Conservation (phyloP, 2,113 vertebrate species). For the Aegotheles bennettii region DNA sequence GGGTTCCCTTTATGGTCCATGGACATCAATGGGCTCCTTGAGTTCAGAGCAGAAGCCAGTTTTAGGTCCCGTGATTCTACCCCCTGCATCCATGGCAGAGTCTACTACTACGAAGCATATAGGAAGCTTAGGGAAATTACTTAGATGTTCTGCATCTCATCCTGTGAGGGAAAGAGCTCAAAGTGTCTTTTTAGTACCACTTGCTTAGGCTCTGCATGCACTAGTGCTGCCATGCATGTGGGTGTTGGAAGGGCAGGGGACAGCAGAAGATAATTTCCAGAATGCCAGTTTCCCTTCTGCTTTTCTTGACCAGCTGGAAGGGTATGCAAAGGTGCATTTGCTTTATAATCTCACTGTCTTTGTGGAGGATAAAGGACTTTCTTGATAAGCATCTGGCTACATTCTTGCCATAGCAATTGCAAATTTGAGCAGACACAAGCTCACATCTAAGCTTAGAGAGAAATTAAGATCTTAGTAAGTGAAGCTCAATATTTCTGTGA, state of each 20-base stretch:
- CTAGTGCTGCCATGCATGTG: neutral
- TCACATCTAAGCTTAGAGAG: rapidly evolving
- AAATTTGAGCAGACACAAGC: neutral
- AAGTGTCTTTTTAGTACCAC: neutral
- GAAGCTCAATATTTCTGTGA: neutral
- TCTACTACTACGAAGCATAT: neutral
- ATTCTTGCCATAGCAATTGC: neutral
- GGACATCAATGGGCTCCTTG: neutral
- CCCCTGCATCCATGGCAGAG: neutral
- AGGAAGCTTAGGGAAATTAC: neutral
- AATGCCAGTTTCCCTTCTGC: neutral
- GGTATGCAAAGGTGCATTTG: neutral
- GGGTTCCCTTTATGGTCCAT: neutral
- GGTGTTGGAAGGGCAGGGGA: neutral
- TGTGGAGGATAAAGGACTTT: neutral
- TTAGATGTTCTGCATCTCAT: neutral
- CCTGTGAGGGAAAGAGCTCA: neutral
- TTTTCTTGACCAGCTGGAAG: neutral
- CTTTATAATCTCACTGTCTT: neutral
- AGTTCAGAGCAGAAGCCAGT: neutral
- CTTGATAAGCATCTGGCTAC: neutral
- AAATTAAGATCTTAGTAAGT: neutral
- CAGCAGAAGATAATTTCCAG: neutral
- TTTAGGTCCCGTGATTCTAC: neutral
- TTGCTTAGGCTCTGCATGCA: neutral